A percentile compares a stretch with the other conserved stretches of the same genome.
Evolutionary conservation across 2,113 vertebrate species (phyloP).

Genomic region (Pycnonotus jocosus): DNA sequence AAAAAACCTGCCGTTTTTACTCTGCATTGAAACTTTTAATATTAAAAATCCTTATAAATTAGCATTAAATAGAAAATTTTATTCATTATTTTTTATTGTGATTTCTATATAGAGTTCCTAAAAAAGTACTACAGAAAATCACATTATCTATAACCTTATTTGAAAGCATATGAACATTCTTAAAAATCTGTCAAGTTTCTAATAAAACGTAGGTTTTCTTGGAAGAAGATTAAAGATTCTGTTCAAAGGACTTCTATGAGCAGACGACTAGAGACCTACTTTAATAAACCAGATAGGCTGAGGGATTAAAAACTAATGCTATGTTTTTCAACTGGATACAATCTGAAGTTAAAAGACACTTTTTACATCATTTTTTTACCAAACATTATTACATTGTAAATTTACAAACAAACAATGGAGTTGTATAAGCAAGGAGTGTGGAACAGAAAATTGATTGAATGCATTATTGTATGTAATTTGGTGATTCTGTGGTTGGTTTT

Average conservation of each 20-base stretch:
- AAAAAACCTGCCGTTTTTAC: neutral
- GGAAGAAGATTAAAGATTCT: slow-evolving; percentile 2
- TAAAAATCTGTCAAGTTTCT: neutral
- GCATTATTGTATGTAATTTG: neutral
- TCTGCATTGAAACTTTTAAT: neutral
- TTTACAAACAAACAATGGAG: neutral
- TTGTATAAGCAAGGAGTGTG: neutral
- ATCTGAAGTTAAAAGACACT: neutral
- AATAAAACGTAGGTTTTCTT: neutral
- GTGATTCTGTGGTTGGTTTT: neutral
- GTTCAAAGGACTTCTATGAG: neutral
- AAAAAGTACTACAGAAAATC: neutral
- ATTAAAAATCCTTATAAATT: neutral
- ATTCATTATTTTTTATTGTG: neutral
- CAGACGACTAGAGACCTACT: neutral
- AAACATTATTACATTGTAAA: neutral
- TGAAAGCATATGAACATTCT: neutral
- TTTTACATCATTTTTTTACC: neutral
- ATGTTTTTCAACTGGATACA: neutral
- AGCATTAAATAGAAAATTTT: neutral
- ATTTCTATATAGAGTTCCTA: neutral
- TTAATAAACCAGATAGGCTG: neutral
- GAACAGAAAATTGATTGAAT: neutral
- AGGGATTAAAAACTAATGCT: neutral
- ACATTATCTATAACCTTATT: neutral